Evolutionary conservation across 1,140 invertebrate genomes (phyloP).

Genomic region (Samia ricini): DNA sequence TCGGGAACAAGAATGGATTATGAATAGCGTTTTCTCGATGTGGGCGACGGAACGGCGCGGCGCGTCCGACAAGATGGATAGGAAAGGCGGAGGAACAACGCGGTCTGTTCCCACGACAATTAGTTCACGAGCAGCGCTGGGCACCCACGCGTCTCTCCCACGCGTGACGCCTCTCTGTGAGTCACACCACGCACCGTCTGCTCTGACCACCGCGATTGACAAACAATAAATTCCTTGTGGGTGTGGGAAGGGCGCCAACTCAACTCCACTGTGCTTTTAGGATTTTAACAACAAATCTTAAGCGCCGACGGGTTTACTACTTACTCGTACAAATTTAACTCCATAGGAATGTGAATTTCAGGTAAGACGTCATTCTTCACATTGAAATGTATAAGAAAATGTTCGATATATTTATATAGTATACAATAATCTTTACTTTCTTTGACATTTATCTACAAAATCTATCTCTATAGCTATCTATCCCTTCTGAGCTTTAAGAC

Average conservation of each 20-base stretch:
- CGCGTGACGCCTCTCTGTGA: conserved; percentile 29
- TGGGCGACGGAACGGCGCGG: too few relatives aligned
- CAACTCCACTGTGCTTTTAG: neutral
- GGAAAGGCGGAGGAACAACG: neutral
- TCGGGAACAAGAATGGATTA: neutral
- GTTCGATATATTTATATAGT: too few relatives aligned
- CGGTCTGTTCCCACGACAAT: conserved; percentile 63
- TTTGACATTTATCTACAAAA: neutral
- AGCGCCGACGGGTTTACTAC: neutral
- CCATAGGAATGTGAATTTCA: neutral
- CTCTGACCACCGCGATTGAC: conserved; percentile 17
- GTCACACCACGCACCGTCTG: conserved; percentile 26
- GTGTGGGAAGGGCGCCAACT: conserved; percentile 15
- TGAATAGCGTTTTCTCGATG: neutral
- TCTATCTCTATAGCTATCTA: too few relatives aligned
- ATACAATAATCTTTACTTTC: too few relatives aligned
- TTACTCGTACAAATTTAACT: neutral
- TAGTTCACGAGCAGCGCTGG: conserved; percentile 43
- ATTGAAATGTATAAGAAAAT: neutral
- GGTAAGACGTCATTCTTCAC: neutral
- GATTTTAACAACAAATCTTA: conserved; percentile 6
- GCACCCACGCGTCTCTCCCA: conserved; percentile 27
- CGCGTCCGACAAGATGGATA: neutral
- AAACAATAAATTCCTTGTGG: conserved; percentile 1
- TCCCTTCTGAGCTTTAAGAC: too few relatives aligned